Evolutionary conservation across 2,113 vertebrate species (phyloP).

Genomic region (Penelope pileata): DNA sequence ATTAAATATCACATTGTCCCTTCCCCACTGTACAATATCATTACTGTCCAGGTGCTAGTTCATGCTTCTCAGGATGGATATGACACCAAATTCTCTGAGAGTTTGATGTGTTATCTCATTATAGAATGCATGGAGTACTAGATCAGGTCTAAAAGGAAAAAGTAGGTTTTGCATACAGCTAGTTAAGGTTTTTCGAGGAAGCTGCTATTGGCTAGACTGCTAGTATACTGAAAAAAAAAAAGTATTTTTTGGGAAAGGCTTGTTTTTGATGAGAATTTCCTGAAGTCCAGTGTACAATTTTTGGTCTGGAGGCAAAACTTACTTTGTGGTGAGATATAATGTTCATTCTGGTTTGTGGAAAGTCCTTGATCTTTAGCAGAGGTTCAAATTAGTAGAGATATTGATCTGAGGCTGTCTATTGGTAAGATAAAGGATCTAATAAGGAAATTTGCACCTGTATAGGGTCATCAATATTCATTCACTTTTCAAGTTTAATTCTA

Average conservation of each 20-base stretch:
- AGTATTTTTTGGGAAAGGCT: background rate
- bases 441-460: background rate
- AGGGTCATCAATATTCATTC: background rate
- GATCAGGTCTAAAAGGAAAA: background rate
- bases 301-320: fast-evolving
- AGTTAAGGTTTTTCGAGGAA: background rate
- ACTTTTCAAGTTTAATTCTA: background rate
- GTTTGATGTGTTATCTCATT: fast-evolving
- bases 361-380: background rate
- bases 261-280: background rate
- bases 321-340: background rate
- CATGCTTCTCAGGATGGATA: background rate
- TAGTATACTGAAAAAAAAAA: fast-evolving
- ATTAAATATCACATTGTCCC: background rate
- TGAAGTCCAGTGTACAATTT: background rate
- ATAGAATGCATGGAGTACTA: background rate
- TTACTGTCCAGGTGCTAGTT: background rate
- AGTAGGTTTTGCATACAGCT: background rate
- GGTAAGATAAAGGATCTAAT: background rate
- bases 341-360: background rate
- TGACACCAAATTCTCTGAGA: background rate
- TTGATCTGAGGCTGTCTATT: background rate
- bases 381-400: background rate
- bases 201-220: background rate
- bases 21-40: background rate